These are phyloP conservation scores for Chloroceryle amazona DNA, from an alignment of 2,797 vertebrate genomes.

Conservation along the genomic window DNA sequence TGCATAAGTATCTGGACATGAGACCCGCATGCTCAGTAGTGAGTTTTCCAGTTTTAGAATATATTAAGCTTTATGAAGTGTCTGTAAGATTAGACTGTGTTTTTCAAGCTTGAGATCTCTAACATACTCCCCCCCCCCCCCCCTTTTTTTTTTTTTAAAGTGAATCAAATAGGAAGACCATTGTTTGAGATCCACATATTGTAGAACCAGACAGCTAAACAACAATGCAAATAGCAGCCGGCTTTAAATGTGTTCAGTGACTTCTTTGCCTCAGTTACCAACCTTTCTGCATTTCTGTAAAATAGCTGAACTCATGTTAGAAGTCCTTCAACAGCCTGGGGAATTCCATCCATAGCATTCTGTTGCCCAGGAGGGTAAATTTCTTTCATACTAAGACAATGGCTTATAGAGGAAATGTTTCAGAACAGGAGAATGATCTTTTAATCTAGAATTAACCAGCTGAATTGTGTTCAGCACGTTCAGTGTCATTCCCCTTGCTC, in stretches of 20 bases:
- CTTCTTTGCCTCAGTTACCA: slow-evolving; percentile 67
- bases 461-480: background rate
- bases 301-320: slow-evolving; percentile 83
- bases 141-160: background rate
- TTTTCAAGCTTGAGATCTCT: background rate
- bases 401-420: background rate
- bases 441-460: background rate
- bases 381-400: background rate
- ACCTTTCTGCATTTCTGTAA: slow-evolving; percentile 89
- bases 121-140: no score
- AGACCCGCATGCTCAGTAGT: background rate
- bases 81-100: background rate
- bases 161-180: background rate
- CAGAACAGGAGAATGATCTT: background rate
- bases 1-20: background rate
- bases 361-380: slow-evolving; percentile 85
- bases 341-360: slow-evolving; percentile 83
- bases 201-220: background rate
- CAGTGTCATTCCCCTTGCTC: background rate
- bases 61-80: background rate
- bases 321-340: slow-evolving; percentile 81
- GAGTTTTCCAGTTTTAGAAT: background rate
- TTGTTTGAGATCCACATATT: background rate
- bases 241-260: background rate
- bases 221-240: background rate